Evolutionary conservation across 2,888 invertebrate species (phyloP).

Genomic region (Blastobasis lacticolella): DNA sequence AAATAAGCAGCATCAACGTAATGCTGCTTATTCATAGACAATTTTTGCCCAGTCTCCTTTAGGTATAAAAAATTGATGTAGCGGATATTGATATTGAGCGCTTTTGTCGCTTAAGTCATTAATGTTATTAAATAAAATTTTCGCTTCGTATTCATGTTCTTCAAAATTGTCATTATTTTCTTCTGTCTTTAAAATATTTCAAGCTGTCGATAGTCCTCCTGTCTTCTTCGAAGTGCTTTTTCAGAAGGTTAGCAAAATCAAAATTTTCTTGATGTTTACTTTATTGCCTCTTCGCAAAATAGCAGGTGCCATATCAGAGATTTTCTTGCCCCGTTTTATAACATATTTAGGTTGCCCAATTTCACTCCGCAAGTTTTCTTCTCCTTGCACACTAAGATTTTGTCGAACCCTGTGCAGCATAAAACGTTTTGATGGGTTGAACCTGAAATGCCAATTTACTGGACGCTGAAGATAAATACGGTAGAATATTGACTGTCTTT

Average conservation of each 20-base stretch:
- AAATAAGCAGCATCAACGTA: no score
- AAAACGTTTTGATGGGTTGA: conserved; percentile 15
- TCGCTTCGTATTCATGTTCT: conserved; percentile 12
- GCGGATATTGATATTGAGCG: no score
- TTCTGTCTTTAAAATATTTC: conserved; percentile 17
- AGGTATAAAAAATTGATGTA: background rate
- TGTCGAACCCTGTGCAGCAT: conserved; percentile 9
- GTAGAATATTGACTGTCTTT: no score
- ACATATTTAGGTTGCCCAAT: conserved; percentile 13
- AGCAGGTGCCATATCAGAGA: conserved; percentile 10
- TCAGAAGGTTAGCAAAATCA: conserved; percentile 16
- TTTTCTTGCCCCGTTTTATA: conserved; percentile 12
- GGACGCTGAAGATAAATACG: background rate
- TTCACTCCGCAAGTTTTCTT: no score
- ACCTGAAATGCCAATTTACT: conserved; percentile 14
- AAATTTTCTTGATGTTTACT: conserved; percentile 14
- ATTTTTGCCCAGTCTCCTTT: no score
- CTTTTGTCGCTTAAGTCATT: no score
- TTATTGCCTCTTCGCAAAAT: conserved; percentile 12
- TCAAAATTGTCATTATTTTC: no score
- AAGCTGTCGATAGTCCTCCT: conserved; percentile 15
- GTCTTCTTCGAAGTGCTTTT: conserved; percentile 17
- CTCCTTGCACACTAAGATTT: conserved; percentile 9
- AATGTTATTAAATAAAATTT: conserved; percentile 9
- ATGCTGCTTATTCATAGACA: no score